Percentiles rank a stretch among this genome's conserved stretches.
Conservation (phyloP, 2,888 invertebrate species). For the Crioceris asparagi region DNA sequence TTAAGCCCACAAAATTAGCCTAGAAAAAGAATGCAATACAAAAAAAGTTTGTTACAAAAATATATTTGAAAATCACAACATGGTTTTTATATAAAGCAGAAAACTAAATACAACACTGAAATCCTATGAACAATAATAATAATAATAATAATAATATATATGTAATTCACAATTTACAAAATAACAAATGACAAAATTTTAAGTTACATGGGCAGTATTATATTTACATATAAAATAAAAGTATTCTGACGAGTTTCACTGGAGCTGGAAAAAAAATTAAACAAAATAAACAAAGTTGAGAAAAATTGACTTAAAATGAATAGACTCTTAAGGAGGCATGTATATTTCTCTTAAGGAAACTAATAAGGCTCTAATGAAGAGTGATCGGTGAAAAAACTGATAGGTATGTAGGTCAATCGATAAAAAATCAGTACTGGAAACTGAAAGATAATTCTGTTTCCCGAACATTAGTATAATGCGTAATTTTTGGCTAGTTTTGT, state of each 20-base stretch:
- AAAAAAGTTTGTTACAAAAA: slow-evolving; percentile 17
- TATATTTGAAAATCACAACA: slow-evolving; percentile 22
- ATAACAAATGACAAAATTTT: slow-evolving; percentile 6
- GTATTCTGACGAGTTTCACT: slow-evolving; percentile 1
- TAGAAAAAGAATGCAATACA: slow-evolving; percentile 22
- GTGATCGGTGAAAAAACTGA: too few species aligned
- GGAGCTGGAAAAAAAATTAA: too few species aligned
- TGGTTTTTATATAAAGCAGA: slow-evolving; percentile 21
- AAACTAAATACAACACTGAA: slow-evolving; percentile 25
- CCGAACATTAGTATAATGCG: too few species aligned
- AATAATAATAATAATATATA: slow-evolving; percentile 15
- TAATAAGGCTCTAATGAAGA: too few species aligned
- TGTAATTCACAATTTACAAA: slow-evolving; percentile 7
- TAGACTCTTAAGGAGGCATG: too few species aligned
- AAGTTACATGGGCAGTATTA: slow-evolving; percentile 14
- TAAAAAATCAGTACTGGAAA: too few species aligned
- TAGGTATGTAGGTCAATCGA: too few species aligned
- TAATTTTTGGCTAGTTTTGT: too few species aligned
- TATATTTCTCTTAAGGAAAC: too few species aligned
- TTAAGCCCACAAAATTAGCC: slow-evolving; percentile 46
- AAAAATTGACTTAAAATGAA: too few species aligned
- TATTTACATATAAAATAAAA: slow-evolving; percentile 15
- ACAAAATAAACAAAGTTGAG: too few species aligned
- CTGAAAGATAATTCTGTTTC: too few species aligned
- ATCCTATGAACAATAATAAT: slow-evolving; percentile 20